Conservation (phyloP, 2,113 vertebrate genomes). For the Erythrocercus mccallii region DNA sequence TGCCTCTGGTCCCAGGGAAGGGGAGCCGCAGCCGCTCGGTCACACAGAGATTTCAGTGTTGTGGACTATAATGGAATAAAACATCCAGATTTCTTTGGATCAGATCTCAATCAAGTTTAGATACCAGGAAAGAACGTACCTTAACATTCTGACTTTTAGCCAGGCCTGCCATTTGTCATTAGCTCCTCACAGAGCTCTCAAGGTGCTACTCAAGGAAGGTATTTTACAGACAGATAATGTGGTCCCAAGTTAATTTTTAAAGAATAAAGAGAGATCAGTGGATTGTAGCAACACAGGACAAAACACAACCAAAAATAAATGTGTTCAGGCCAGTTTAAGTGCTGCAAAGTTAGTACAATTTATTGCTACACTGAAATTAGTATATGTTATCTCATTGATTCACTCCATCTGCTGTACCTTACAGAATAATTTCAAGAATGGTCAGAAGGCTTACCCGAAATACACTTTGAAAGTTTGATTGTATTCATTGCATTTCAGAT, state of each 20-base stretch:
- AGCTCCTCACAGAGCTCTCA: neutral
- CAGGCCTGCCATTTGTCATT: neutral
- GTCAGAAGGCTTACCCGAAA: neutral
- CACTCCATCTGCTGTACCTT: neutral
- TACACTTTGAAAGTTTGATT: neutral
- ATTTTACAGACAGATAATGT: neutral
- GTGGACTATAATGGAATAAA: neutral
- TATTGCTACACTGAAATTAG: neutral
- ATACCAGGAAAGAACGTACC: neutral
- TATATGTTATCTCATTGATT: neutral
- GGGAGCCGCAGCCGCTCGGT: too few species aligned
- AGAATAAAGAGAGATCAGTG: neutral
- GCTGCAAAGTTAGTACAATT: neutral
- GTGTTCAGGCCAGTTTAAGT: neutral
- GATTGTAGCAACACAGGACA: neutral
- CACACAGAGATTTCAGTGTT: neutral
- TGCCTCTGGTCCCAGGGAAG: neutral
- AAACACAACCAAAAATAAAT: neutral
- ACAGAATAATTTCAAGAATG: neutral
- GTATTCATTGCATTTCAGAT: neutral
- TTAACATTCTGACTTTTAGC: neutral
- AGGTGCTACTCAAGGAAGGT: neutral
- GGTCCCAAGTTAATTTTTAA: neutral
- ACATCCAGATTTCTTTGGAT: neutral
- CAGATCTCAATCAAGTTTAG: neutral